A percentile compares a stretch with the other conserved stretches of the same genome.
Conservation (phyloP, 2,888 invertebrate species). For the Ochropacha duplaris region DNA sequence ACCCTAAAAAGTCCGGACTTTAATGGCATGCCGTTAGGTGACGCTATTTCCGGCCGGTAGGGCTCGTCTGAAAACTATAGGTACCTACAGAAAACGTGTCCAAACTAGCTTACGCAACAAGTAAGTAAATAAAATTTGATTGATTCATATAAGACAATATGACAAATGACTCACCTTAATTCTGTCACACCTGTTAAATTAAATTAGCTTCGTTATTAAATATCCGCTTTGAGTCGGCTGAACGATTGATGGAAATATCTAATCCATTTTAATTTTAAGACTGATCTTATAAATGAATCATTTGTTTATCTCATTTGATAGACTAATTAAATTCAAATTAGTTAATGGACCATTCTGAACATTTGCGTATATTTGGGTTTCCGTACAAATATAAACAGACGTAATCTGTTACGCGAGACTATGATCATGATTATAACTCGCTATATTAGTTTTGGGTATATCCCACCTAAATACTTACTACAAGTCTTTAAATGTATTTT, state of each 20-base stretch:
- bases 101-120: not conserved
- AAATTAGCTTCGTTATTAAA: not conserved
- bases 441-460: not conserved
- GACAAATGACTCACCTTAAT: constrained; percentile 12
- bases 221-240: not conserved
- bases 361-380: not conserved
- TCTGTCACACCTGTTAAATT: not conserved
- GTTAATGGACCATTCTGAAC: not conserved
- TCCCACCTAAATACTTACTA: not conserved
- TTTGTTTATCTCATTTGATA: not conserved
- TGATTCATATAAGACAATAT: constrained; percentile 13
- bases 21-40: constrained; percentile 4
- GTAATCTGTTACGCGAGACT: not conserved
- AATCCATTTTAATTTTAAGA: too few relatives aligned
- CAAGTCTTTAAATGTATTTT: not conserved
- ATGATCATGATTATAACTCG: not conserved
- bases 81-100: not conserved
- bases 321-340: not conserved
- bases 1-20: constrained; percentile 11
- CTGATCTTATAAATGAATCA: not conserved
- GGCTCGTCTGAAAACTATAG: constrained; percentile 9
- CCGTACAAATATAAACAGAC: not conserved
- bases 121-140: not conserved
- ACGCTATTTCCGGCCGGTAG: constrained; percentile 10
- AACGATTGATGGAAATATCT: not conserved